phyloP scores from a whole-genome alignment of 2,888 invertebrate genomes.

The Troglohyphantes excavatus region DNA sequence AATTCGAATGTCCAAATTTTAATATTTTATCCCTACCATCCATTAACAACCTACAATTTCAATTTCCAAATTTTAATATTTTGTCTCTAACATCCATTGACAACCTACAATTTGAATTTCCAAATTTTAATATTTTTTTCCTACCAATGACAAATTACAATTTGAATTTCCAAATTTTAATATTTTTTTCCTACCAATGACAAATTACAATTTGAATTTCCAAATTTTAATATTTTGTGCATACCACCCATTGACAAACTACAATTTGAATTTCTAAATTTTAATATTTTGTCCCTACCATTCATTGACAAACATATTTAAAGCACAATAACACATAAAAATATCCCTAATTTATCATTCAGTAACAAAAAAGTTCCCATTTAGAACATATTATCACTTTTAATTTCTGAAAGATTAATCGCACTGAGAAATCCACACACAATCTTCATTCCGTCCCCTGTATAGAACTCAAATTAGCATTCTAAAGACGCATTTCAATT shows the following conservation, averaged over 20 bases:
- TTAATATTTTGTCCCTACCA: not conserved
- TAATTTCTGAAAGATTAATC: not conserved
- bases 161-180: too few relatives aligned
- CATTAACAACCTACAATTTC: too few relatives aligned
- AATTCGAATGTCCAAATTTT: too few relatives aligned
- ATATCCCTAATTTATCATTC: not conserved
- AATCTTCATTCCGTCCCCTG: not conserved
- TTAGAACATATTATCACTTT: not conserved
- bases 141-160: too few relatives aligned
- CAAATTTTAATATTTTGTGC: too few relatives aligned
- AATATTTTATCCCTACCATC: too few relatives aligned
- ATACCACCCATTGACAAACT: not conserved
- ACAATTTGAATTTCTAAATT: not conserved
- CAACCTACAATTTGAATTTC: too few relatives aligned
- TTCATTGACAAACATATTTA: not conserved
- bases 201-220: too few relatives aligned
- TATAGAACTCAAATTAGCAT: conserved; percentile 25
- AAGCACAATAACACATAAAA: not conserved
- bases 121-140: too few relatives aligned
- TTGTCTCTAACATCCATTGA: too few relatives aligned
- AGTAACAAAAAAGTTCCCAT: not conserved
- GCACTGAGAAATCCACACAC: not conserved
- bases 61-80: too few relatives aligned
- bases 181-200: too few relatives aligned
- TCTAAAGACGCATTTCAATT: conserved; percentile 42